Base-by-base conservation (phyloP, 2,113 vertebrate species). In the Scolopax mira region DNA sequence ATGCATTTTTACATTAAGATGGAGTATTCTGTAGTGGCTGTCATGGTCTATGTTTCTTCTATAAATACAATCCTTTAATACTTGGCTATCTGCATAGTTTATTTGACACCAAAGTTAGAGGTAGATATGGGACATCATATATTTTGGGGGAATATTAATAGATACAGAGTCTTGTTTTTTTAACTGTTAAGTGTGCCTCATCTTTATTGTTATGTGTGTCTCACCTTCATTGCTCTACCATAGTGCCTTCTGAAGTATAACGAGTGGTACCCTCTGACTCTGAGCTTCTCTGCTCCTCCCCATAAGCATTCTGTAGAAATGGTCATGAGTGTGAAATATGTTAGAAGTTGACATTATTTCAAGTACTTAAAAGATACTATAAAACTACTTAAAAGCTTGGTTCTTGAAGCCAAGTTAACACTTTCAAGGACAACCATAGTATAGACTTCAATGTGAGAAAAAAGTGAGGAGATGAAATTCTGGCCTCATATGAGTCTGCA, bases 1-100 rank as follows among this genome's bases (percentile, higher is more conserved):
- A 98, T 90, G 74, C 91, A 10, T 99, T 99, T 95, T 98, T 99
- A 90, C 90, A 98, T 67, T 98, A 96, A 95, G 33, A 75, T 19
- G 17, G 21, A 48, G 11, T 13, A 18, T n/a, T 27, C 18, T 57
- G 41, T 46, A 67, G 61, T 27, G 28, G 15, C 17, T n/a, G 8
- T 49, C 33, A 9, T 3, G 13, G 58, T 54, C 27, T 37, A 24
- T 35, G 9, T 54, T 79, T 92, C n/a, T 79, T 62, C 51, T 61
- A 18, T 74, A 86, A 91, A 94, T 64, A 41, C 13, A 78, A 2
- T 60, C 65, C 52, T 65, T 92, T 61, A 78, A 23, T 60, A 52
- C 23, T 66, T 92, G 57, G 13, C 37, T 81, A 30, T 84, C 33
- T 88, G 62, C 22, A 8, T 65, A 69, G 51, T 80, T 93, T 58